phyloP scores from a whole-genome alignment of 2,888 invertebrate species.

The Hypomecis atomaria region DNA sequence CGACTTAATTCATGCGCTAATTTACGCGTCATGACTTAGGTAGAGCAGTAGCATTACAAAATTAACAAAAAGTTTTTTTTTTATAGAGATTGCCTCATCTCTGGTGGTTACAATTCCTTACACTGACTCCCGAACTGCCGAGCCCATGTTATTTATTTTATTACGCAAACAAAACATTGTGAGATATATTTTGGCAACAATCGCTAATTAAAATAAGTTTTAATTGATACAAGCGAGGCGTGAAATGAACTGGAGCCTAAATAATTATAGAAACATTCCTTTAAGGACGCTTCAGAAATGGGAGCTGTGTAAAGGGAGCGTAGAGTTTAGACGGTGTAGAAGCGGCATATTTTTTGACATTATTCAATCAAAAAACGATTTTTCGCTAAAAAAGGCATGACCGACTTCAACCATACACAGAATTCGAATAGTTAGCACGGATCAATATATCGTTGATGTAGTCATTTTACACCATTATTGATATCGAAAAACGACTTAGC shows the following conservation, averaged over 20 bases:
- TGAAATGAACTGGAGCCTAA: slow-evolving; percentile 58
- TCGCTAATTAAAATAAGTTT: slow-evolving; percentile 53
- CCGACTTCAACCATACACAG: no score
- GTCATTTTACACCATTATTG: no score
- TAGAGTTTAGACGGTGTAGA: slow-evolving; percentile 38
- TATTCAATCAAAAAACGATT: not conserved
- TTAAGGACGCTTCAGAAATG: slow-evolving; percentile 54
- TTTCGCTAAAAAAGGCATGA: no score
- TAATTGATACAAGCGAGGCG: slow-evolving; percentile 60
- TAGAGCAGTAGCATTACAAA: no score
- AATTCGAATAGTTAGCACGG: no score
- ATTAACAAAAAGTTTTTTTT: no score
- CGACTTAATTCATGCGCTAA: no score
- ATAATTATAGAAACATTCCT: slow-evolving; percentile 62
- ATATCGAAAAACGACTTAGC: no score
- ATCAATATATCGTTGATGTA: no score
- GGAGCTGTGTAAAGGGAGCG: slow-evolving; percentile 34
- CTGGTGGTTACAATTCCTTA: not conserved
- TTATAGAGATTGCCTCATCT: no score
- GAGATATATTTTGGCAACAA: slow-evolving; percentile 30
- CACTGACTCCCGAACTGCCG: not conserved
- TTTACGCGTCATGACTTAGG: no score
- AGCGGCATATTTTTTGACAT: not conserved
- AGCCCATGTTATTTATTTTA: slow-evolving; percentile 2
- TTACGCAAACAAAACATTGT: slow-evolving; percentile 13